These are phyloP conservation scores for Spea multiplicata DNA, from an alignment of 2,113 vertebrate species.

Conservation along the genomic window DNA sequence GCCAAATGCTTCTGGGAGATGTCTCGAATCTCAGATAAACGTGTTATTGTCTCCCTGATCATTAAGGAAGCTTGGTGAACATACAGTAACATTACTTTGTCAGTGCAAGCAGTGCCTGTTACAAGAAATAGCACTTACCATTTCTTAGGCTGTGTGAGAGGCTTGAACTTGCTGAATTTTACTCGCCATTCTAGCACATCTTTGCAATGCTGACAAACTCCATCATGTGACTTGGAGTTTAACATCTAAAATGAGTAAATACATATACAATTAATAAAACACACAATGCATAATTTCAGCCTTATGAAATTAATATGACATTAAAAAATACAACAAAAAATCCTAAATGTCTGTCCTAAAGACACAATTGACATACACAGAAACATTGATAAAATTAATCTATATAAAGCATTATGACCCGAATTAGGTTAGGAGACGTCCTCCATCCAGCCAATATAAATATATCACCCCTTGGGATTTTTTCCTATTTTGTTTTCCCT, in stretches of 20 bases:
- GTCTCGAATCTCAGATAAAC: slow-evolving; percentile 35
- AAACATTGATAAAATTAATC: too few relatives aligned
- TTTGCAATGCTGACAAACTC: slow-evolving; percentile 88
- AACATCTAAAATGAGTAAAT: slow-evolving; percentile 72
- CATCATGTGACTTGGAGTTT: slow-evolving; percentile 85
- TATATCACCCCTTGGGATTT: too few relatives aligned
- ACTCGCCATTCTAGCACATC: slow-evolving; percentile 92
- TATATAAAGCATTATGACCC: too few relatives aligned
- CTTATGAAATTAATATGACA: too few relatives aligned
- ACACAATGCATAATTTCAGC: too few relatives aligned
- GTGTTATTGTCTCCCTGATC: slow-evolving; percentile 26
- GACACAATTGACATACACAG: too few relatives aligned
- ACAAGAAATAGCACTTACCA: slow-evolving; percentile 75
- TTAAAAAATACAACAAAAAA: too few relatives aligned
- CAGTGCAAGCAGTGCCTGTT: not conserved
- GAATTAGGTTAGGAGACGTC: too few relatives aligned
- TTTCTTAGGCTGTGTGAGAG: slow-evolving; percentile 82
- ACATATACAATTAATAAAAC: not conserved
- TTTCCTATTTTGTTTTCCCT: too few relatives aligned
- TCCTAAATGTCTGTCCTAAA: too few relatives aligned
- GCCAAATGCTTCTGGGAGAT: slow-evolving; percentile 7
- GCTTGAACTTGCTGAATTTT: slow-evolving; percentile 93
- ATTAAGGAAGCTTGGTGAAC: slow-evolving; percentile 7
- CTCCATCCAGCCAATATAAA: too few relatives aligned
- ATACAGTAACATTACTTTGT: not conserved